Conservation (phyloP, 2,888 invertebrate species). For the Himalopsyche tibetana region DNA sequence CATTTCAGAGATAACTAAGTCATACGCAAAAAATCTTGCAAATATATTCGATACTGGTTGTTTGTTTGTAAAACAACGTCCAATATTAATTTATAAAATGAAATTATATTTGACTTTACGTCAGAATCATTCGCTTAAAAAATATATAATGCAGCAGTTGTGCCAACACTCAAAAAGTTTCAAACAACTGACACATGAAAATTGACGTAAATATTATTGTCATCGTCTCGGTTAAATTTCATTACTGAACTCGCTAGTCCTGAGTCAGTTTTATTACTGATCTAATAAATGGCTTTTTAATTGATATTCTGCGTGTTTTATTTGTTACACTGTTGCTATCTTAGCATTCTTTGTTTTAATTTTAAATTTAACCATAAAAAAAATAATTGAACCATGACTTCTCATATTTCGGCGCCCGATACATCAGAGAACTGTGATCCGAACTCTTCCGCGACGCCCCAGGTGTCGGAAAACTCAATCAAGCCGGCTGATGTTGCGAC, state of each 20-base stretch:
- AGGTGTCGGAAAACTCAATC: conserved; percentile 69
- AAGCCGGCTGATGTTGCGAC: conserved; percentile 70
- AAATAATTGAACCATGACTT: conserved; percentile 70
- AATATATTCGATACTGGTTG: too few species aligned
- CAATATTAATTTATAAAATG: too few species aligned
- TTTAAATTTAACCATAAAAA: conserved; percentile 67
- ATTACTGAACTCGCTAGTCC: conserved; percentile 56
- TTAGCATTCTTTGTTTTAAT: background rate
- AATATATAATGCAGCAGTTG: conserved; percentile 22
- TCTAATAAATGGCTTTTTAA: conserved; percentile 53
- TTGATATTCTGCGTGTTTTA: background rate
- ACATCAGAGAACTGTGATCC: conserved; percentile 78
- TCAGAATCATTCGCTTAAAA: background rate
- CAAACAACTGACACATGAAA: conserved; percentile 65
- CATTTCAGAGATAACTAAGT: too few species aligned
- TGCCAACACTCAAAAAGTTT: conserved; percentile 50
- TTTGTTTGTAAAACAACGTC: too few species aligned
- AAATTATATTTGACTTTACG: background rate
- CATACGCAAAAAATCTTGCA: too few species aligned
- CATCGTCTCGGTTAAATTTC: conserved; percentile 56
- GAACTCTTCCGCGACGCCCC: conserved; percentile 70
- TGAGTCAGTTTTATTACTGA: conserved; percentile 50
- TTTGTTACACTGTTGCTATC: background rate
- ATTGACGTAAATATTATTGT: conserved; percentile 66
- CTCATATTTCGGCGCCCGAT: conserved; percentile 39